Evolutionary conservation across 2,113 vertebrate species (phyloP).

Genomic region (Pachypanchax playfairii): DNA sequence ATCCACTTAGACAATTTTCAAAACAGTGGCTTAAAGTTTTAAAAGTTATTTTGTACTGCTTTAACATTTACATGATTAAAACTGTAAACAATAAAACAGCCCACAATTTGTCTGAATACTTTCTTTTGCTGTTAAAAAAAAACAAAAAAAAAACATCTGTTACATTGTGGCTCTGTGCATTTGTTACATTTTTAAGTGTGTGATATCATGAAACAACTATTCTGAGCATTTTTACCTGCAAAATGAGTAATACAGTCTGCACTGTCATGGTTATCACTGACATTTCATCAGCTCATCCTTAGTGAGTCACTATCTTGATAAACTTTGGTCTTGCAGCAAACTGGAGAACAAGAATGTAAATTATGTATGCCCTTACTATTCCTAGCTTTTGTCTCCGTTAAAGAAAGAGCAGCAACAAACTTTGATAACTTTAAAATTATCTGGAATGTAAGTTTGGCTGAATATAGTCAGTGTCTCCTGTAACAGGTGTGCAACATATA

Average conservation of each 20-base stretch:
- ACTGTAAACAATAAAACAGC: too few species aligned
- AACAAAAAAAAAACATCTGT: too few species aligned
- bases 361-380: background rate
- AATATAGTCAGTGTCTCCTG: background rate
- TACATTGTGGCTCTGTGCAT: too few species aligned
- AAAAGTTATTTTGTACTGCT: too few species aligned
- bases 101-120: too few species aligned
- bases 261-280: constrained; percentile 5
- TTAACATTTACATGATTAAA: too few species aligned
- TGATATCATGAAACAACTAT: constrained; percentile 8
- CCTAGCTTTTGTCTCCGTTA: background rate
- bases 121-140: too few species aligned
- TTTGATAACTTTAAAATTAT: background rate
- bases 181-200: too few species aligned
- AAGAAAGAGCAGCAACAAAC: background rate
- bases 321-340: background rate
- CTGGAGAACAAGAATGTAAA: background rate
- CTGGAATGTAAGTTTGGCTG: background rate
- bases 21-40: too few species aligned
- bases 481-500: constrained; percentile 1
- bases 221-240: constrained; percentile 14
- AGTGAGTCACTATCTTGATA: constrained; percentile 11
- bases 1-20: too few species aligned
- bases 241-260: background rate
- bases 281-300: background rate